Evolutionary conservation across 1,140 invertebrate species (phyloP), one percentile per base, ranked within the genome.

Genomic region (Trachymyrmex septentrionalis): DNA sequence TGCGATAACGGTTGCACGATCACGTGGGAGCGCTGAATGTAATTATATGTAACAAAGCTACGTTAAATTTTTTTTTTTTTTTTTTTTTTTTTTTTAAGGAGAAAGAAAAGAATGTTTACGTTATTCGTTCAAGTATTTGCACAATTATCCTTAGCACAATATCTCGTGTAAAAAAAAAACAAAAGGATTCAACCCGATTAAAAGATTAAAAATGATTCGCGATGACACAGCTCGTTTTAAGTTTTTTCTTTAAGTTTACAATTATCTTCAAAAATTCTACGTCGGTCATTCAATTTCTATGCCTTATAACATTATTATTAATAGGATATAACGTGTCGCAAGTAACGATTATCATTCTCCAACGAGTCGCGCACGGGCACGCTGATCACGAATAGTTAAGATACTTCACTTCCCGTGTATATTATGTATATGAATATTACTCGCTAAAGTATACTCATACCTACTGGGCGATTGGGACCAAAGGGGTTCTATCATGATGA

Each of bases 401-500:
- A 81, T 81, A 50, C 27, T 48, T 75, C 55, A 69, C 55, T 75
- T 72, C 21, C 55, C 80, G 50, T 44, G 44, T 67, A 55, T 30
- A 24, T 80, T 24, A 59, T 81, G 30, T 34, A 34, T 48, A 38
- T 50, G 48, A 84, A 38, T 73, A 50, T 75, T 73, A 82, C 67
- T 61, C 38, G 24, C 67, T 73, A 73, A 73, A 24, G 16, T 57
- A 59, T 44, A 82, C 38, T 75, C 55, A 38, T 50, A 21, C 34
- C 69, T 84, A 84, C 38, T 50, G 53, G n/a, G n/a, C 19, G 3
- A 24, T 0, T 12, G 14, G 9, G 30, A 19, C 10, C 53, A 30
- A 16, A 61, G 10, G 48, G 30, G 34, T 27, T 72, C 66, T 85
- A 75, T 72, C 59, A 34, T 63, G 72, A 88, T 87, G 86, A 91